Evolutionary conservation across 2,113 vertebrate genomes (phyloP).

Genomic region (Megalops atlanticus): DNA sequence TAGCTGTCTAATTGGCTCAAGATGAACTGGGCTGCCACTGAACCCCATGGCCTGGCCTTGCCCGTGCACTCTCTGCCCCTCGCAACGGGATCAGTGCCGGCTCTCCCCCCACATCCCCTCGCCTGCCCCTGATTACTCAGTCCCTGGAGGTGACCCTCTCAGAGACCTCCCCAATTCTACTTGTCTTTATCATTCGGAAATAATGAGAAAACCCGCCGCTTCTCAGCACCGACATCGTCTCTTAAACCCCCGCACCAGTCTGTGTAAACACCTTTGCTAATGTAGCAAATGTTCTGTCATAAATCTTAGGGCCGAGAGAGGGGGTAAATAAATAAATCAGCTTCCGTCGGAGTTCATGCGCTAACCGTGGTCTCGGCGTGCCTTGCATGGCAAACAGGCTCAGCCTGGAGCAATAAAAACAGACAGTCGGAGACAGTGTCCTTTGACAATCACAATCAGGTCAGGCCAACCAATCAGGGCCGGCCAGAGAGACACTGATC

Average conservation of each 20-base stretch:
- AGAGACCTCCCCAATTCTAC: not conserved
- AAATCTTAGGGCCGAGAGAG: constrained; percentile 32
- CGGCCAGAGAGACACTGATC: not conserved
- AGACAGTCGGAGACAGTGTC: not conserved
- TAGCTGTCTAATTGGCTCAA: too few species aligned
- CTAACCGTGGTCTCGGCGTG: constrained; percentile 3
- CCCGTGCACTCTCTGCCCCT: not conserved
- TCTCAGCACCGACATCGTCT: constrained; percentile 20
- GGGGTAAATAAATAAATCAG: constrained; percentile 24
- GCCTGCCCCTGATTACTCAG: not conserved
- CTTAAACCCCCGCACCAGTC: constrained; percentile 5
- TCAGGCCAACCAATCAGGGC: not conserved
- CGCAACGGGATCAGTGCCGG: not conserved
- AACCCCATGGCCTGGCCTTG: not conserved
- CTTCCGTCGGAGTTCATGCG: not conserved
- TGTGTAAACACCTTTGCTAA: constrained; percentile 31
- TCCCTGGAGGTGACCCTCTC: not conserved
- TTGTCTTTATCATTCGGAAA: constrained; percentile 4
- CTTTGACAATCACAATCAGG: not conserved
- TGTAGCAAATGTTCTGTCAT: constrained; percentile 24
- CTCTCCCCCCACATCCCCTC: not conserved
- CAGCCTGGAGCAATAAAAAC: not conserved
- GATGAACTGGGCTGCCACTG: not conserved
- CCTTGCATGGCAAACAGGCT: not conserved
- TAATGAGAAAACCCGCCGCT: constrained; percentile 31